Base-by-base conservation (phyloP, 2,113 vertebrate genomes). In the Archocentrus centrarchus region DNA sequence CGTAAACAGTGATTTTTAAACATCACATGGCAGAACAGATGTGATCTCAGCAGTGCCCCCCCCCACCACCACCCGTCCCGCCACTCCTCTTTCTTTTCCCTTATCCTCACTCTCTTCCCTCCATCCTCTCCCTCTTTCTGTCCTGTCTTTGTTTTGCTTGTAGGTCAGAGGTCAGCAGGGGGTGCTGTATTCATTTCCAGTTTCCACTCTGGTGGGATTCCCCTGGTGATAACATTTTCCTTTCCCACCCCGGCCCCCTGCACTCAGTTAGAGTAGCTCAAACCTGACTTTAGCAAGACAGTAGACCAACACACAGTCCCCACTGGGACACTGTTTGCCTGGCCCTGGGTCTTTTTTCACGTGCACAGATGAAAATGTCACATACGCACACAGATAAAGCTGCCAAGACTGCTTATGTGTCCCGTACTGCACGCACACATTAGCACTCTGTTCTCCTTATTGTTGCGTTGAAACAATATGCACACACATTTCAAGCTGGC, bases 141-240 rank as follows among this genome's bases (percentile, higher is more conserved):
- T 91, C 58, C 86, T 92, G 79, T 79, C 90, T 93, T 92, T 95
- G 88, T 94, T 94, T 92, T 86, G 85, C 64, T 92, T 88, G 15
- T 59, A 55, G 91, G 86, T 91, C 87, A 90, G 55, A 83, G 91
- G 91, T 93, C 90, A 86, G 75, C 79, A 86, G 68, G 8, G 37
- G 90, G 87, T 58, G 86, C 89, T 93, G 85, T 93, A 82, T 93
- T 93, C 82, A 90, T 94, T 93, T 95, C 92, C 86, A 93, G 87
- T 94, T 93, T 93, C 91, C 90, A 88, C 85, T 93, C 87, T 92
- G 88, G 86, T 84, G 84, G 91, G 89, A 92, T 89, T 93, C 90
- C 91, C 93, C 83, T 82, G 84, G 73, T 32, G 84, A 89, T 86
- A 84, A 1, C 11, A 37, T 88, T 92, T 93, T 80, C 92, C 84